phyloP scores from a whole-genome alignment of 2,797 vertebrate species.

The Hemitrygon akajei region DNA sequence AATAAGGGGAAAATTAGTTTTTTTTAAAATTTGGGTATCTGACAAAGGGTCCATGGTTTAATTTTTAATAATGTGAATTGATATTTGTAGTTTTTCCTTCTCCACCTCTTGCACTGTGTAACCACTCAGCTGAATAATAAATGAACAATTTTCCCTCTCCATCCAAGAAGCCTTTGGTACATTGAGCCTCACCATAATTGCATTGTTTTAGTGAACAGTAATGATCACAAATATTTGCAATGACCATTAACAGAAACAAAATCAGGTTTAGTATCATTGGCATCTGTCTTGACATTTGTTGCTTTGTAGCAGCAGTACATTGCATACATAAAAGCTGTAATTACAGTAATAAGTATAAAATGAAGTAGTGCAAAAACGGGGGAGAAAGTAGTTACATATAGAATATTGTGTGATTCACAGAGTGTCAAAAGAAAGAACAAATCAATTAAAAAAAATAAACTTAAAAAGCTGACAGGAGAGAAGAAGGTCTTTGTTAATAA shows the following conservation, averaged over 20 bases:
- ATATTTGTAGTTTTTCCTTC: background rate
- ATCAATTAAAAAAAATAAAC: background rate
- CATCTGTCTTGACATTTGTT: no score
- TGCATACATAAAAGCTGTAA: no score
- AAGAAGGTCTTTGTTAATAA: background rate
- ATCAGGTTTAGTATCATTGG: no score
- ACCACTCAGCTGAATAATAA: background rate
- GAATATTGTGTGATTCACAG: background rate
- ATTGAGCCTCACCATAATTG: background rate
- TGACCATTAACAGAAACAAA: background rate
- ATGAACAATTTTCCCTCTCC: background rate
- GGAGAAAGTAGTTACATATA: no score
- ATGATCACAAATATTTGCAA: background rate
- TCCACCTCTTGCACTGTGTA: background rate
- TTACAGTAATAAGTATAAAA: no score
- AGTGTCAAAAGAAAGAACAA: background rate
- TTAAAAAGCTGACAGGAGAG: background rate
- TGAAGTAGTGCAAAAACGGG: no score
- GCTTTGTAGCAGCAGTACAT: no score
- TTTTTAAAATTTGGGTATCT: background rate
- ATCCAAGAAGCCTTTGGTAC: background rate
- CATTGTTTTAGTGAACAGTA: background rate
- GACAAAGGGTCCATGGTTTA: background rate
- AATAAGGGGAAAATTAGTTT: background rate
- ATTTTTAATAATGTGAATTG: background rate